Evolutionary conservation across 2,888 invertebrate species (phyloP), one percentile per base, ranked within the genome.

Genomic region (Sminthurides aquaticus): DNA sequence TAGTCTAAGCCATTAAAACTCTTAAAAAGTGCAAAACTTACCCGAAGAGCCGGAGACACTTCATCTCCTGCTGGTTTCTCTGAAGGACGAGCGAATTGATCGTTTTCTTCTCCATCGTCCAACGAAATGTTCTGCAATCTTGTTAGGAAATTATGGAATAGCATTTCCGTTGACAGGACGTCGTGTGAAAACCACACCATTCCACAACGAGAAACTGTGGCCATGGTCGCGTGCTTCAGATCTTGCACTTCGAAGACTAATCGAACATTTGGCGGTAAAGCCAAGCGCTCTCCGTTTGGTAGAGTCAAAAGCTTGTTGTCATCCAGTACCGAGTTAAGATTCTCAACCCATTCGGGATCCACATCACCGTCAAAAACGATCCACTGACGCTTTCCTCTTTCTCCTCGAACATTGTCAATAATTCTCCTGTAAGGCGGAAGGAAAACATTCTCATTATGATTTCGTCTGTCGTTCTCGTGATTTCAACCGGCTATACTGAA

Each of bases 171-270:
- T 0, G 95, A 91, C 3, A 99, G 86, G 0, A 99, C 97, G 79
- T 99, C 98, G 79, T 99, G 98, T 11, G 95, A 96, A 86, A 99
- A 99, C 99, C 99, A 99, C 15, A 99, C 97, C 99, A 99, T 99
- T 71, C 99, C 99, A 79, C 99, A 99, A 79, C 99, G 93, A 3
- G 97, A 97, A 0, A 99, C 99, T 0, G 99, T 99, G 22, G 99
- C 99, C 71, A 99, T 82, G 0, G 99, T 99, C 0, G 99, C 99
- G 79, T 93, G 98, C 79, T 93, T 94, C 76, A 99, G 80, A 81
- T 99, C 99, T 84, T 99, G 96, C 1, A 91, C 89, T 81, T 92
- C 92, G 78, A 94, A 94, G 91, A 94, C 92, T 57, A 94, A 88
- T 70, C 93, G 83, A 62, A 94, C 98, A 80, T 99, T 99, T 1